Base-by-base conservation (phyloP, 2,888 invertebrate genomes). In the Osedax fenrisi region DNA sequence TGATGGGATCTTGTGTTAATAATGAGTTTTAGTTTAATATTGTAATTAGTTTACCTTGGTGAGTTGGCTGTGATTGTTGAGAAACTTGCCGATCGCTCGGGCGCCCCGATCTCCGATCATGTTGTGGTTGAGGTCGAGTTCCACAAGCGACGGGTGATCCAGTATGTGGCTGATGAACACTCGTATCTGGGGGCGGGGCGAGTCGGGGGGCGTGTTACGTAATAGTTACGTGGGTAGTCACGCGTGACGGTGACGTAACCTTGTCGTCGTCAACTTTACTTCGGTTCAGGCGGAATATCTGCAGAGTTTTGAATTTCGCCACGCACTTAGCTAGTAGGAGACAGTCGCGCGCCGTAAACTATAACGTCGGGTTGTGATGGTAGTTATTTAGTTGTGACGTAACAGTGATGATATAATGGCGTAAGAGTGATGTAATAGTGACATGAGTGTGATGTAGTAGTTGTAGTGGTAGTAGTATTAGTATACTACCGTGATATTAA, bases 211-310 rank as follows among this genome's bases (percentile, higher is more conserved):
- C n/a, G n/a, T n/a, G n/a, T n/a, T n/a, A n/a, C n/a, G n/a, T n/a
- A n/a, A n/a, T n/a, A n/a, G n/a, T n/a, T n/a, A n/a, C n/a, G n/a
- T n/a, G n/a, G n/a, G n/a, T n/a, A n/a, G n/a, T n/a, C n/a, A n/a
- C n/a, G n/a, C n/a, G n/a, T n/a, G n/a, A n/a, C n/a, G n/a, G n/a
- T n/a, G n/a, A n/a, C n/a, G n/a, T 10, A 2, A 83, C 80, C 77
- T 84, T 83, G 76, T 84, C 84, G 78, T 84, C 84, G 79, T 85
- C 84, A 10, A 85, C 81, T 78, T 82, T 84, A 79, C 83, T 83
- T 71, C 82, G 78, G 76, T 82, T 81, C 22, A 85, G 79, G 10
- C 80, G 77, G 67, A 85, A 82, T 3, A 81, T 81, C 76, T 80
- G 81, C 17, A 85, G 80, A n/a, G 79, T 79, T 78, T 82, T 83